Evolutionary conservation across 2,888 invertebrate genomes (phyloP).

Genomic region (Calameuta filiformis): DNA sequence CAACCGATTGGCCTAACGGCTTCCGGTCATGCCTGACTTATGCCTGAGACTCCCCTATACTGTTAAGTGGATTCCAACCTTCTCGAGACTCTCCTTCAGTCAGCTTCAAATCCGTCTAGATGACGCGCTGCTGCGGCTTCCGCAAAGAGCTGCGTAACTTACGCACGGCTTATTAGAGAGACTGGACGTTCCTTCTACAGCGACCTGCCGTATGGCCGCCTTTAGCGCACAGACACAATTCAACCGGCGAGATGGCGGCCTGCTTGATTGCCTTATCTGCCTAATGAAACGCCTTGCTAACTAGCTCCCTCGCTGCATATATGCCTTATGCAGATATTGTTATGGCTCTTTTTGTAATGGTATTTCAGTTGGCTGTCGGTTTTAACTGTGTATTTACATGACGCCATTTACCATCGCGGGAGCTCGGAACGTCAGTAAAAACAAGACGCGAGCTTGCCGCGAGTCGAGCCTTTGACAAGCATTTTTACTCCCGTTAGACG

Average conservation of each 20-base stretch:
- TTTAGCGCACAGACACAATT: background rate
- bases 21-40: background rate
- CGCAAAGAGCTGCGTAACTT: background rate
- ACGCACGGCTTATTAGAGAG: background rate
- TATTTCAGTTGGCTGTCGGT: constrained; percentile 42
- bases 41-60: background rate
- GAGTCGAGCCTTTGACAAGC: background rate
- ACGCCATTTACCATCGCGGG: constrained; percentile 32
- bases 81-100: background rate
- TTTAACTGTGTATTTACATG: constrained; percentile 50
- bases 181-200: background rate
- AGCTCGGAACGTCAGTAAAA: constrained; percentile 24
- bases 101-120: background rate
- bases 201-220: background rate
- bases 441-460: constrained; percentile 17
- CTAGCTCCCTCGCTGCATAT: constrained; percentile 44
- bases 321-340: constrained; percentile 54
- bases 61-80: background rate
- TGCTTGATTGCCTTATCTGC: constrained; percentile 62
- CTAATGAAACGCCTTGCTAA: constrained; percentile 63
- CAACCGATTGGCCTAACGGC: background rate
- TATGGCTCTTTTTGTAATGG: constrained; percentile 55
- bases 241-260: constrained; percentile 31
- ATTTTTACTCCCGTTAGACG: background rate
- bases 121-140: background rate